Conservation (phyloP, 1,140 invertebrate genomes). For the Tetraneura akinire region DNA sequence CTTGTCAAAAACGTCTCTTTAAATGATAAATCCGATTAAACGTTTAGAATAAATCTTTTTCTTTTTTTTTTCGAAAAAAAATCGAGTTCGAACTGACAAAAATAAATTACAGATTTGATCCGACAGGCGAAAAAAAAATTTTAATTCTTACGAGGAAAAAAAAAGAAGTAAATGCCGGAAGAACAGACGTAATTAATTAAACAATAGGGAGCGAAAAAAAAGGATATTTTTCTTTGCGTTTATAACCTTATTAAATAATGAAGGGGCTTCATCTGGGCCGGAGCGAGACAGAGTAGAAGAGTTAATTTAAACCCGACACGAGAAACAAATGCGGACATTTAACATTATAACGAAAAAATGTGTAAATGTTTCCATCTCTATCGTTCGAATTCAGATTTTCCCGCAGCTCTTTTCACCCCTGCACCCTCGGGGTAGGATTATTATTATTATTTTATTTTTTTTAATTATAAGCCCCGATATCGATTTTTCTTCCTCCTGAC, state of each 20-base stretch:
- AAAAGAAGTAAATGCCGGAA: slow-evolving; percentile 47
- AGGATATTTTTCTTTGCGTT: slow-evolving; percentile 51
- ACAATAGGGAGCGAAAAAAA: slow-evolving; percentile 34
- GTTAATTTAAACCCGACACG: slow-evolving; percentile 51
- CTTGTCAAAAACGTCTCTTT: slow-evolving; percentile 34
- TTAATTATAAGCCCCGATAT: slow-evolving; percentile 45
- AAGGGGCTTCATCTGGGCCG: slow-evolving; percentile 24
- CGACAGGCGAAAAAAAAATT: slow-evolving; percentile 39
- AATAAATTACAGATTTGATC: slow-evolving; percentile 47
- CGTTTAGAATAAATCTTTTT: slow-evolving; percentile 50
- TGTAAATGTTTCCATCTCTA: slow-evolving; percentile 49
- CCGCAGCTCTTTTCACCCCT: not conserved
- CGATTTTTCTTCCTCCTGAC: slow-evolving; percentile 12
- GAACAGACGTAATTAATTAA: slow-evolving; percentile 50
- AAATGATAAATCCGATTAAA: slow-evolving; percentile 51
- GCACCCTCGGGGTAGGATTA: not conserved
- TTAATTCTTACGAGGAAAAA: slow-evolving; percentile 11
- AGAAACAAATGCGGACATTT: slow-evolving; percentile 51
- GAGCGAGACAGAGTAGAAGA: slow-evolving; percentile 15
- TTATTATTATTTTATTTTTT: slow-evolving; percentile 14
- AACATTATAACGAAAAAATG: slow-evolving; percentile 51
- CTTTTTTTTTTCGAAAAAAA: slow-evolving; percentile 4
- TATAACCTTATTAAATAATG: slow-evolving; percentile 52
- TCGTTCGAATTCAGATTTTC: slow-evolving; percentile 46
- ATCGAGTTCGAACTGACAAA: slow-evolving; percentile 50